A percentile compares a stretch with the other conserved stretches of the same genome.
These are phyloP conservation scores for Phytoseiulus persimilis DNA, from an alignment of 2,888 invertebrate species.

Conservation along the genomic window DNA sequence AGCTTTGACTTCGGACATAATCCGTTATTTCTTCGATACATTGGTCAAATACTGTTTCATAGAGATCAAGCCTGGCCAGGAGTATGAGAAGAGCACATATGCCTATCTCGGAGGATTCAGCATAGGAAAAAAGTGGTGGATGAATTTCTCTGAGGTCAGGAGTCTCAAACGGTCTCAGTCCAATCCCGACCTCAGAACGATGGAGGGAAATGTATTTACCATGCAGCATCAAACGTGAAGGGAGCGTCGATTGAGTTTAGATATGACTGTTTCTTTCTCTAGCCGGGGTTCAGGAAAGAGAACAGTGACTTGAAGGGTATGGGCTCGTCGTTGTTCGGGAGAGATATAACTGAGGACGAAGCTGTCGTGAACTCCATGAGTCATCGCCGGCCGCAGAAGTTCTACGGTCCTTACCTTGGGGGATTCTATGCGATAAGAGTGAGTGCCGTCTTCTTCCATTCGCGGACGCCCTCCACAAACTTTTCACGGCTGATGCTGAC, in stretches of 20 bases:
- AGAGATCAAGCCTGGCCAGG: not conserved
- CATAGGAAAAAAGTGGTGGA: slow-evolving; percentile 18
- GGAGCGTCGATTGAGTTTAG: too few species aligned
- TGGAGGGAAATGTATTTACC: too few species aligned
- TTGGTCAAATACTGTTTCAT: not conserved
- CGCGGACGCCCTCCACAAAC: not conserved
- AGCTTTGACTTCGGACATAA: not conserved
- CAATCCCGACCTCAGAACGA: not conserved
- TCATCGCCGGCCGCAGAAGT: not conserved
- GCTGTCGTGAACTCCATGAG: not conserved
- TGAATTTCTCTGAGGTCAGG: slow-evolving; percentile 29
- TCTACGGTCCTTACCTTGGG: not conserved
- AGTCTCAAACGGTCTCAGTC: too few species aligned
- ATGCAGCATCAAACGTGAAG: too few species aligned
- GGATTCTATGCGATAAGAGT: not conserved
- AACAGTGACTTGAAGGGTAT: not conserved
- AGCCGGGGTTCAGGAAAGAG: not conserved
- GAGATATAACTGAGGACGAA: not conserved
- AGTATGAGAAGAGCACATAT: slow-evolving; percentile 8
- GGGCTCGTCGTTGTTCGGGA: not conserved
- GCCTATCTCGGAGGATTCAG: slow-evolving; percentile 1
- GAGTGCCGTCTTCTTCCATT: not conserved
- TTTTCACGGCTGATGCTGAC: not conserved
- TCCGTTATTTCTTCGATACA: slow-evolving; percentile 18
- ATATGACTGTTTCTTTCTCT: too few species aligned